Conservation (phyloP, 2,888 invertebrate species). For the Sarcophaga rosellei region DNA sequence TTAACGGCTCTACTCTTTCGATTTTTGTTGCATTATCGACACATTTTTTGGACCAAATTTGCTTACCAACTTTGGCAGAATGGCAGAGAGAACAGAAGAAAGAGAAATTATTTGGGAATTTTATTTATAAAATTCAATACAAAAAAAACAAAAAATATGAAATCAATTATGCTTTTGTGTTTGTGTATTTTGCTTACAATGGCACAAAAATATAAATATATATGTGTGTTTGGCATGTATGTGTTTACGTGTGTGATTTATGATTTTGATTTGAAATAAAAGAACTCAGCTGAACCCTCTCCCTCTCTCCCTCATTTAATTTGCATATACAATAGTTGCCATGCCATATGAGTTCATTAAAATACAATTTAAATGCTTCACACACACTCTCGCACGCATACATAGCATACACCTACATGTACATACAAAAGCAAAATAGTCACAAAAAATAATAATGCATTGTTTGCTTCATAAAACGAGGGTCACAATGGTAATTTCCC, state of each 20-base stretch:
- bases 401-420: not conserved
- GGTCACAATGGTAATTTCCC: not conserved
- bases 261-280: not conserved
- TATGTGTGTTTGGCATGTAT: no score
- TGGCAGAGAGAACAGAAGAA: no score
- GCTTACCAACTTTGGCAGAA: no score
- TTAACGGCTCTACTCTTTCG: no score
- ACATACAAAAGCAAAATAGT: not conserved
- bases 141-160: no score
- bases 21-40: no score
- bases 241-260: not conserved
- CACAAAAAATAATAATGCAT: not conserved
- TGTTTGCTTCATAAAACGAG: not conserved
- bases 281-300: not conserved
- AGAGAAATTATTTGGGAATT: no score
- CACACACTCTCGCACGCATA: not conserved
- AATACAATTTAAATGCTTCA: conserved; percentile 37
- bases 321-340: not conserved
- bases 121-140: no score
- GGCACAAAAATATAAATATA: not conserved
- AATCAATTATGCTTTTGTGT: no score
- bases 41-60: no score
- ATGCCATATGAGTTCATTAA: conserved; percentile 40
- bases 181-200: no score
- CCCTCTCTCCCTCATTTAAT: no score